These are phyloP conservation scores for Rhaphigaster nebulosa DNA, from an alignment of 2,888 invertebrate species.

Conservation along the genomic window DNA sequence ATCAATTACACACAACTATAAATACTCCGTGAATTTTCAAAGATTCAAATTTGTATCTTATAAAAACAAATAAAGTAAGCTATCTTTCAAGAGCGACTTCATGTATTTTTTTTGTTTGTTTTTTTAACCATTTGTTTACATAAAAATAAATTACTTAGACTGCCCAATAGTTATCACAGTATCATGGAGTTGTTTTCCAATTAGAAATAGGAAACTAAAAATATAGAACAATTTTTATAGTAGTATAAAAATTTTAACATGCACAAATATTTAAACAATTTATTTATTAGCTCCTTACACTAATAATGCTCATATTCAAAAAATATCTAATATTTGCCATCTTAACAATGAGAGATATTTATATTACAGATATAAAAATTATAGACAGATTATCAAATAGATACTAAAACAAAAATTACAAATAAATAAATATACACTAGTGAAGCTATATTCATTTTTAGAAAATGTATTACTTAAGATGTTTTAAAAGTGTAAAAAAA, in stretches of 20 bases:
- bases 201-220: slow-evolving; percentile 16
- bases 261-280: background rate
- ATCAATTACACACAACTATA: background rate
- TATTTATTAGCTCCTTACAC: background rate
- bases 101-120: background rate
- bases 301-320: background rate
- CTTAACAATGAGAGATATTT: slow-evolving; percentile 22
- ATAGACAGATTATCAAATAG: background rate
- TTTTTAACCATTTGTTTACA: slow-evolving; percentile 24
- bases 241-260: slow-evolving; percentile 5
- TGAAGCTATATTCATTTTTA: background rate
- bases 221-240: background rate
- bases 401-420: background rate
- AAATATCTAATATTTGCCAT: slow-evolving; percentile 3
- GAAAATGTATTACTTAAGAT: background rate
- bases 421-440: background rate
- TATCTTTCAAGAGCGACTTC: slow-evolving; percentile 12
- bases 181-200: slow-evolving; percentile 23
- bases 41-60: background rate
- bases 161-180: slow-evolving; percentile 23
- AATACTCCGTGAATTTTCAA: background rate
- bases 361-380: background rate
- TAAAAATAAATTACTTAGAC: slow-evolving; percentile 32
- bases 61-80: background rate
- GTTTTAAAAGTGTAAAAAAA: background rate